Evolutionary conservation across 2,888 invertebrate species (phyloP), one percentile per base, ranked within the genome.

Genomic region (Acrobasis suavella): DNA sequence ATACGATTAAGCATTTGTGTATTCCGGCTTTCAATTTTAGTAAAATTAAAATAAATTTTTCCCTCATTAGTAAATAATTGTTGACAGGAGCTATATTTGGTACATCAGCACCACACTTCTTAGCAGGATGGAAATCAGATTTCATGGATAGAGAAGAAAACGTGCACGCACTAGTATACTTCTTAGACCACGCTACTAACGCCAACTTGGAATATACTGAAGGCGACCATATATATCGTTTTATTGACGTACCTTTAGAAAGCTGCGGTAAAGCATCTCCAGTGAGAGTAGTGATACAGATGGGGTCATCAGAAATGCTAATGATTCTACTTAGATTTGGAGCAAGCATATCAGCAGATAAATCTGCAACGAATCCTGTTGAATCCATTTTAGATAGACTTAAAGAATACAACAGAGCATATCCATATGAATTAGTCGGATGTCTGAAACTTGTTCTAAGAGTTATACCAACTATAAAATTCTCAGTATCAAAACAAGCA

Each of bases 91-190:
- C 97, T 10, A 94, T 97, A 66, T 96, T 97, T 73, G 97, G 97
- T 0, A 95, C 95, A 39, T 94, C 95, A 75, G 96, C 96, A 1
- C 96, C 97, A 0, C 96, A 96, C 75, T 96, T 96, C 71, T 91
- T 97, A 68, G 96, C 96, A 0, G 97, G 97, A 6, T 97, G 97
- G 97, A 96, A 96, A 76, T 96, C 97, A 69, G 97, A 97, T 82
- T 97, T 96, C 76, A 93, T 93, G 69, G 94, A 94, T 76, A 93
- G 95, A 81, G 96, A 96, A 77, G 97, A 97, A 76, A 96, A 96
- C 73, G 87, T 96, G 0, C 93, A 95, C 65, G 97, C 96, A 0
- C 82, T 96, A 71, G 94, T 96, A 0, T 97, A 95, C 81, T 97
- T 96, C 81, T 78, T 97, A 70, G 94, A 96, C 75, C 96, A 97